A percentile compares a stretch with the other conserved stretches of the same genome.
Conservation (phyloP, 2,797 vertebrate genomes). For the Chlorospingus flavigularis region DNA sequence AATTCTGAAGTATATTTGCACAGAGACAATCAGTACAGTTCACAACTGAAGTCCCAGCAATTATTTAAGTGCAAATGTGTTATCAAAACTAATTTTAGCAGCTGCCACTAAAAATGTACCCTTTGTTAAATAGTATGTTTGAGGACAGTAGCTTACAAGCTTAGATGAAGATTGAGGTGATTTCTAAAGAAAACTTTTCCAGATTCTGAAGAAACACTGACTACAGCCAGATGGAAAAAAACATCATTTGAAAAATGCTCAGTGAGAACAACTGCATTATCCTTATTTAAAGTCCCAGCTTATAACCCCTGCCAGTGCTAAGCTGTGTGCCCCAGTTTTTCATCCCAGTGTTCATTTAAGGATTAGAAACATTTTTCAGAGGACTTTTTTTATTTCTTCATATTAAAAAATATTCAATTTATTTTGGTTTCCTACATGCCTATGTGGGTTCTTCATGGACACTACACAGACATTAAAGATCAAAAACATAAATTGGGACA, state of each 20-base stretch:
- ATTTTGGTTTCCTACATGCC: neutral
- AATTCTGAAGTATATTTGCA: neutral
- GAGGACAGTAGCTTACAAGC: neutral
- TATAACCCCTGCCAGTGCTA: neutral
- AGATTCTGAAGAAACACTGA: neutral
- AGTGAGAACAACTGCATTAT: neutral
- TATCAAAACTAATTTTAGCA: neutral
- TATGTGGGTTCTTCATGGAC: neutral
- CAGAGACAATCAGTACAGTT: neutral
- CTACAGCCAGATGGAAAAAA: neutral
- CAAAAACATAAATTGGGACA: neutral
- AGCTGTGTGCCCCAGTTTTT: neutral
- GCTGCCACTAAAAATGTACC: neutral
- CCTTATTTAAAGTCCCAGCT: neutral
- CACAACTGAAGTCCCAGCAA: neutral
- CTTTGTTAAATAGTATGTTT: neutral
- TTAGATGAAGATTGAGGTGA: neutral
- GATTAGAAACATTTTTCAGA: neutral
- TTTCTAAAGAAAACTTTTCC: neutral
- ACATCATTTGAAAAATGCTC: neutral
- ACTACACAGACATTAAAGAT: neutral
- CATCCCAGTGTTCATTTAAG: neutral
- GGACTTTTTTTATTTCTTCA: fast-evolving
- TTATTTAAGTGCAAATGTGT: neutral
- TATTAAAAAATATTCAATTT: neutral